These are phyloP conservation scores for Dolichotis patagonum DNA, from an alignment of 2,113 vertebrate genomes.

Conservation along the genomic window DNA sequence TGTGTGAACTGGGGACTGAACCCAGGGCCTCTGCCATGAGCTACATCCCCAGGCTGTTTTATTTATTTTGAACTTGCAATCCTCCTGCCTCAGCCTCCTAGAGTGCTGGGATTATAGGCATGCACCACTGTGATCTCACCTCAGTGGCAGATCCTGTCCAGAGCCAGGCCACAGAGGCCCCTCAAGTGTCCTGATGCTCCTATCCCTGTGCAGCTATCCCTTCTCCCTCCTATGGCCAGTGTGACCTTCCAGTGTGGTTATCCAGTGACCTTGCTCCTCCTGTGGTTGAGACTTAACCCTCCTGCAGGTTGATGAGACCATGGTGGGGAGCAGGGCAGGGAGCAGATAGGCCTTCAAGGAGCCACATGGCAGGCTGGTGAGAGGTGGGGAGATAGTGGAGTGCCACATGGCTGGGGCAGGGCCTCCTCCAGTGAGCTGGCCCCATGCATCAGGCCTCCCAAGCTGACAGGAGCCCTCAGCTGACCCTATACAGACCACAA, in stretches of 20 bases:
- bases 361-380: fast-evolving
- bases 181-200: too few species aligned
- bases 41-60: background rate
- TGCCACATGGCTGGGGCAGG: background rate
- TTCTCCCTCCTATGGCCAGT: too few species aligned
- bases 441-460: background rate
- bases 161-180: too few species aligned
- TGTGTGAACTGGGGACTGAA: background rate
- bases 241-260: too few species aligned
- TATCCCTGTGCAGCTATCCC: too few species aligned
- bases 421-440: background rate
- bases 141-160: too few species aligned
- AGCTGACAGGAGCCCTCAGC: background rate
- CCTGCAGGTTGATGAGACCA: too few species aligned
- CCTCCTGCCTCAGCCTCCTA: background rate
- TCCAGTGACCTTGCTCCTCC: too few species aligned
- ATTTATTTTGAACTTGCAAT: background rate
- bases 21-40: background rate
- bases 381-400: background rate
- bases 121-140: background rate
- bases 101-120: background rate
- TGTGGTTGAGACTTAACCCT: too few species aligned
- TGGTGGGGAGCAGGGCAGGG: background rate
- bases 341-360: background rate
- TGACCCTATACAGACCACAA: background rate